Conservation (phyloP, 2,797 vertebrate species). For the Poeciliopsis paucimaculata region DNA sequence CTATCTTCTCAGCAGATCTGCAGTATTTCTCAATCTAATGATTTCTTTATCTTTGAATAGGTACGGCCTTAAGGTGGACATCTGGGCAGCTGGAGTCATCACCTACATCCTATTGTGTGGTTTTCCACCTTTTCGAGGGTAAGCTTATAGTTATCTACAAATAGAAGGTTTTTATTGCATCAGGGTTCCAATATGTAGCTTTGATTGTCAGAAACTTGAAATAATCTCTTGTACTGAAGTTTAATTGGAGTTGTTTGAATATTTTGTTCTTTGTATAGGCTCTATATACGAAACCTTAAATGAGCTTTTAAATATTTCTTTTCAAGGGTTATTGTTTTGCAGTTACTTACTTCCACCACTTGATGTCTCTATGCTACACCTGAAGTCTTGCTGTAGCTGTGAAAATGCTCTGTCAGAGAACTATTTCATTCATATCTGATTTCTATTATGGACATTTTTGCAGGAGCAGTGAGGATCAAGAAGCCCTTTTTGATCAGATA, state of each 20-base stretch:
- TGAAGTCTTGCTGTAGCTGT: too few species aligned
- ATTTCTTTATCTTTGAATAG: constrained; percentile 66
- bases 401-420: background rate
- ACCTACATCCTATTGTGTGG: constrained; percentile 98
- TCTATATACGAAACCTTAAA: background rate
- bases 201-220: background rate
- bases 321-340: background rate
- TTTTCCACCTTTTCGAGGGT: constrained; percentile 97
- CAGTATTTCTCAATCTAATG: background rate
- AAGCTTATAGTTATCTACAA: constrained; percentile 46
- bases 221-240: background rate
- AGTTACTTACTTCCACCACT: background rate
- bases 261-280: background rate
- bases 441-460: constrained; percentile 15
- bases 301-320: background rate
- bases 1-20: background rate
- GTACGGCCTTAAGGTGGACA: constrained; percentile 98
- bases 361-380: background rate
- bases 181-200: background rate
- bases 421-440: background rate
- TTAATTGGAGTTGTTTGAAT: background rate
- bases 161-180: background rate
- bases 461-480: constrained; percentile 95
- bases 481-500: constrained; percentile 97
- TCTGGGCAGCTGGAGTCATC: constrained; percentile 98